These are phyloP conservation scores for Columba livia DNA, from an alignment of 2,113 vertebrate genomes.

Conservation along the genomic window DNA sequence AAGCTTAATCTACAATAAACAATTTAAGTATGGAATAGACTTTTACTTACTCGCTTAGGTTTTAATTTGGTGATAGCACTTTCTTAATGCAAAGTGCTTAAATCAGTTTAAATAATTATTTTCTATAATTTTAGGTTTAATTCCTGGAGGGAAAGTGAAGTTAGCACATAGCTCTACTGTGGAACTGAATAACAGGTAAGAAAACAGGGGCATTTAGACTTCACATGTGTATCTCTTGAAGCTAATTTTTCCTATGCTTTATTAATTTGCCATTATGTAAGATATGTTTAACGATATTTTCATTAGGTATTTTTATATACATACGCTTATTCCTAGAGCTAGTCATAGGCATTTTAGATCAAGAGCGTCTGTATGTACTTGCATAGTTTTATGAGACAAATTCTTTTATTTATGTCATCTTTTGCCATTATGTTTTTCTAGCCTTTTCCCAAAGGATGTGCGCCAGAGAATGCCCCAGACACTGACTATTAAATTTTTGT, in stretches of 20 bases:
- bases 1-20: not conserved
- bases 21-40: not conserved
- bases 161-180: conserved; percentile 87
- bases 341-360: not conserved
- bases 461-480: conserved; percentile 67
- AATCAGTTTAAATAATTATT: not conserved
- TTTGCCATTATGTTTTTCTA: conserved; percentile 53
- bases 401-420: not conserved
- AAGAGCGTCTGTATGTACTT: not conserved
- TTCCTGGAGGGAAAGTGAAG: conserved; percentile 92
- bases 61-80: not conserved
- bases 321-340: not conserved
- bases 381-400: not conserved
- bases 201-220: not conserved
- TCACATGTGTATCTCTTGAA: not conserved
- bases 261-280: not conserved
- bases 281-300: not conserved
- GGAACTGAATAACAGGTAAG: conserved; percentile 80
- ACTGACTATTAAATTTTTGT: conserved; percentile 84
- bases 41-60: not conserved
- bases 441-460: conserved; percentile 66
- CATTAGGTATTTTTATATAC: not conserved
- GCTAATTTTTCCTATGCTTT: not conserved
- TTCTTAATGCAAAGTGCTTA: not conserved
- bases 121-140: conserved; percentile 79